phyloP scores from a whole-genome alignment of 2,797 vertebrate species.

The Cetoscarus ocellatus region DNA sequence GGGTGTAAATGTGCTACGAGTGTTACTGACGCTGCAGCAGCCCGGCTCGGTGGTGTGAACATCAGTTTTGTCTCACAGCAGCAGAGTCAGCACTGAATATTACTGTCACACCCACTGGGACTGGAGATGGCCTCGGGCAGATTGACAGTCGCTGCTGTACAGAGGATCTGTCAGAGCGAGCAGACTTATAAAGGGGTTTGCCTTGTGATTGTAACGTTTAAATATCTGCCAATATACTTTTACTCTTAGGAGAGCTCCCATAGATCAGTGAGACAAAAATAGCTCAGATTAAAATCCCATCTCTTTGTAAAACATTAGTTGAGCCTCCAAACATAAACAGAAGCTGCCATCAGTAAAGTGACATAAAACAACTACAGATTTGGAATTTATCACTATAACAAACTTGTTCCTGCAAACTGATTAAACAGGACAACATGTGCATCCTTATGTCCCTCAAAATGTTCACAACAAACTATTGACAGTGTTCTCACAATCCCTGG shows the following conservation, averaged over 20 bases:
- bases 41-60: constrained; percentile 18
- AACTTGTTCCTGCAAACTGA: not conserved
- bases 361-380: constrained; percentile 2
- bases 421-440: not conserved
- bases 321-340: constrained; percentile 8
- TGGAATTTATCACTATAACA: no score
- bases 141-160: constrained; percentile 31
- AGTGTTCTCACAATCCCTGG: not conserved
- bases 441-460: not conserved
- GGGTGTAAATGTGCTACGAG: constrained; percentile 36
- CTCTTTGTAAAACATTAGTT: constrained; percentile 13
- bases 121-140: constrained; percentile 25
- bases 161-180: constrained; percentile 7
- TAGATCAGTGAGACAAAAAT: constrained; percentile 27
- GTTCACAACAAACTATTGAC: constrained; percentile 4
- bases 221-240: constrained; percentile 20
- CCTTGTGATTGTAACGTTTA: constrained; percentile 21
- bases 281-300: constrained; percentile 20
- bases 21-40: constrained; percentile 41
- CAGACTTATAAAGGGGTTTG: not conserved
- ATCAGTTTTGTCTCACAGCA: constrained; percentile 31
- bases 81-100: constrained; percentile 39
- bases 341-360: constrained; percentile 6
- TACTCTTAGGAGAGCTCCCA: not conserved
- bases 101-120: constrained; percentile 37